Percentiles rank a stretch among this genome's conserved stretches.
phyloP scores from a whole-genome alignment of 1,140 invertebrate species.

The Zaprionus tsacasi region DNA sequence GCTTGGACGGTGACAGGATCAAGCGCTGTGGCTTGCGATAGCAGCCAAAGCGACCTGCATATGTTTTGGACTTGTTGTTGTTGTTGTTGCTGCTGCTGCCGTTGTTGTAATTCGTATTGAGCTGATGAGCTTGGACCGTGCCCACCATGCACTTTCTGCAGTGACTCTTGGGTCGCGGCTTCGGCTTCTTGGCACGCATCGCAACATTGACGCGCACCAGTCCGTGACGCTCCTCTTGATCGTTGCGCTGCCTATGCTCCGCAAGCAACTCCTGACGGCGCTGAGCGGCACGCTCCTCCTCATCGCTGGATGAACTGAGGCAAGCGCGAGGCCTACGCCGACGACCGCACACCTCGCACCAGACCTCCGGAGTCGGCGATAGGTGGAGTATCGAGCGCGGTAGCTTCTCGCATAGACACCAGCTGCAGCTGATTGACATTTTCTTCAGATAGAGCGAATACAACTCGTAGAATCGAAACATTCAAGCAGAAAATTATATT shows the following conservation, averaged over 20 bases:
- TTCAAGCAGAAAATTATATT: conserved; percentile 27
- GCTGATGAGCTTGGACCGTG: background rate
- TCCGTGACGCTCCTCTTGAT: conserved; percentile 20
- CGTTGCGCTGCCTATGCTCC: conserved; percentile 16
- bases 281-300: conserved; percentile 27
- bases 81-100: background rate
- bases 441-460: conserved; percentile 61
- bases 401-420: conserved; percentile 61
- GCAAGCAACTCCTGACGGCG: conserved; percentile 2
- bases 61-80: conserved; percentile 12
- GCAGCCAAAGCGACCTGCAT: conserved; percentile 34
- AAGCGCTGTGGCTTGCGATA: conserved; percentile 34
- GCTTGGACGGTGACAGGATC: background rate
- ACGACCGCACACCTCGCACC: conserved; percentile 56
- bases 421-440: conserved; percentile 24
- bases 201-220: conserved; percentile 31
- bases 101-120: background rate
- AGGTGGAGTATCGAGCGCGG: conserved; percentile 55
- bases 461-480: conserved; percentile 70
- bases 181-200: conserved; percentile 39
- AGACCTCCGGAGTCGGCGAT: conserved; percentile 10
- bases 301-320: conserved; percentile 49
- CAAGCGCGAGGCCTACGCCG: conserved; percentile 23
- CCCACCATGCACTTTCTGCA: conserved; percentile 34
- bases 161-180: background rate